Conservation (phyloP, 2,888 invertebrate species). For the Andrena camellia region DNA sequence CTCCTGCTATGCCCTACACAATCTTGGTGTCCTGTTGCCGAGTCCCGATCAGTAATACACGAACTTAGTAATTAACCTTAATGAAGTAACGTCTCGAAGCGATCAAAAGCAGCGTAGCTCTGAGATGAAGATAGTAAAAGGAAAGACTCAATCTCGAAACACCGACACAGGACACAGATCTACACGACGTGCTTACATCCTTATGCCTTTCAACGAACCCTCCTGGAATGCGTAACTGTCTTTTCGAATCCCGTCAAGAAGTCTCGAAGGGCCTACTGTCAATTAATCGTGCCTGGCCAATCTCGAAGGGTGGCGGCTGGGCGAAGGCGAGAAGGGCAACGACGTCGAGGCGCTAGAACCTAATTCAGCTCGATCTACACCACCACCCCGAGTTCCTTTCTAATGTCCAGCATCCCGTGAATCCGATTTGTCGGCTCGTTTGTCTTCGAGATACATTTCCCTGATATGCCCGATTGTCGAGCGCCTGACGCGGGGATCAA, state of each 20-base stretch:
- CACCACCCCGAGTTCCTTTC: slow-evolving; percentile 56
- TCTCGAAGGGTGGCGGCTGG: slow-evolving; percentile 73
- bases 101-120: slow-evolving; percentile 14
- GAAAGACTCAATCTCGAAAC: slow-evolving; percentile 42
- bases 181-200: slow-evolving; percentile 51
- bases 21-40: no score
- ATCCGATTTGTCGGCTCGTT: slow-evolving; percentile 81
- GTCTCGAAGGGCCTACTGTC: slow-evolving; percentile 79
- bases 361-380: slow-evolving; percentile 73
- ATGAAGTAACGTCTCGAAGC: neutral
- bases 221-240: slow-evolving; percentile 78
- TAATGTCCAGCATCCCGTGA: slow-evolving; percentile 75
- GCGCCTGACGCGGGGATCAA: neutral
- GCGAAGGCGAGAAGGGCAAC: slow-evolving; percentile 56
- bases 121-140: slow-evolving; percentile 53
- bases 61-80: slow-evolving; percentile 41
- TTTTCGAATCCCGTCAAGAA: slow-evolving; percentile 79
- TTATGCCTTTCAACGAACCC: slow-evolving; percentile 70
- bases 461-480: slow-evolving; percentile 34
- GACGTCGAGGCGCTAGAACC: slow-evolving; percentile 68
- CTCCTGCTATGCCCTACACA: no score
- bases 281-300: slow-evolving; percentile 83
- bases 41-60: neutral
- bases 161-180: slow-evolving; percentile 40
- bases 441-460: slow-evolving; percentile 55